Conservation (phyloP, 2,113 vertebrate genomes). For the Nibea coibor region DNA sequence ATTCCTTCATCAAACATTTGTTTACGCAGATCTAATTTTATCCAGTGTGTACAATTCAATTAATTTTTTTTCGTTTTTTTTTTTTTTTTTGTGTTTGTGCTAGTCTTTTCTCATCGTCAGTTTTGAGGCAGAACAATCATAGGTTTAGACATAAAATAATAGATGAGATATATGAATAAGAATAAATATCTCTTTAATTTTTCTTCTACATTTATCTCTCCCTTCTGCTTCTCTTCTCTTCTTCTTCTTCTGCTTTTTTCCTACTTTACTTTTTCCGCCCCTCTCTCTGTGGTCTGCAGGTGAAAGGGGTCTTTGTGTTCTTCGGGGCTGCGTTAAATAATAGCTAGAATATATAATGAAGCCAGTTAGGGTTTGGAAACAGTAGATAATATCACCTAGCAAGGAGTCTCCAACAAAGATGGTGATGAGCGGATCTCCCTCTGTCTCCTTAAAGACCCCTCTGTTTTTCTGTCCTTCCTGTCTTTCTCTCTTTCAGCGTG, state of each 20-base stretch:
- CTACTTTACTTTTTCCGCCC: not conserved
- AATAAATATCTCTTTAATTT: not conserved
- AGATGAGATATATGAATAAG: not conserved
- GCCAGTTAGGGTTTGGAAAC: slow-evolving; percentile 61
- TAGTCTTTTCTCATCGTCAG: not conserved
- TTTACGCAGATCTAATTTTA: not conserved
- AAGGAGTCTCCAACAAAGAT: slow-evolving; percentile 46
- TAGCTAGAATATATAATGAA: slow-evolving; percentile 71
- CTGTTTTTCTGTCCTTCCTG: not conserved
- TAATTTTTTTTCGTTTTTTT: not conserved
- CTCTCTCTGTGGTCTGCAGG: slow-evolving; percentile 22
- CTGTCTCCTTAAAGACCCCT: slow-evolving; percentile 28
- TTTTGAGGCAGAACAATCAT: not conserved
- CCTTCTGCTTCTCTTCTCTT: slow-evolving; percentile 3
- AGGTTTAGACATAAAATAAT: not conserved
- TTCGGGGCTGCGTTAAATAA: slow-evolving; percentile 48
- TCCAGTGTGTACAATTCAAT: not conserved
- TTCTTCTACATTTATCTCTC: slow-evolving; percentile 12
- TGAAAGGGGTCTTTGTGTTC: slow-evolving; percentile 44
- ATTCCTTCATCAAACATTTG: slow-evolving; percentile 12
- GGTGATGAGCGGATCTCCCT: slow-evolving; percentile 30
- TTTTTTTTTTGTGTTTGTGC: not conserved
- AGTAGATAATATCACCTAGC: slow-evolving; percentile 51
- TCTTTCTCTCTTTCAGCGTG: not conserved
- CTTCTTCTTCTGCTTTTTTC: not conserved